These are phyloP conservation scores for Sialis fuliginosa DNA, from an alignment of 2,888 invertebrate species.

Conservation along the genomic window DNA sequence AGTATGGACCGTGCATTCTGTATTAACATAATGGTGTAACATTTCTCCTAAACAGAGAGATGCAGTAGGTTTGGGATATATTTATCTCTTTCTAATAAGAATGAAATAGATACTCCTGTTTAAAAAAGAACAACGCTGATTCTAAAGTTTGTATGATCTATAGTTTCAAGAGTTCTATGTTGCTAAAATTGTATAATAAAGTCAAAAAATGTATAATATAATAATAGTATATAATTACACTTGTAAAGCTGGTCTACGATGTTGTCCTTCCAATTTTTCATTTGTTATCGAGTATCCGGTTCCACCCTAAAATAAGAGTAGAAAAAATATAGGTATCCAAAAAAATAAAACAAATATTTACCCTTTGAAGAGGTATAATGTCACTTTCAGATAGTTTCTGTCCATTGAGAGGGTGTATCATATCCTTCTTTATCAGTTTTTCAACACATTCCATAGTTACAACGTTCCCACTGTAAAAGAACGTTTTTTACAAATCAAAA, in stretches of 20 bases:
- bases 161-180: too few relatives aligned
- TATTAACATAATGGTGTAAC: too few relatives aligned
- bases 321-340: background rate
- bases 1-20: too few relatives aligned
- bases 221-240: constrained; percentile 30
- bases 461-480: constrained; percentile 69
- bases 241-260: constrained; percentile 67
- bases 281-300: constrained; percentile 88
- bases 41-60: too few relatives aligned
- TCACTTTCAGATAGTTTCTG: constrained; percentile 75
- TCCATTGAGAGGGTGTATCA: constrained; percentile 85
- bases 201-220: too few relatives aligned
- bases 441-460: constrained; percentile 94
- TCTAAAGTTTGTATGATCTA: too few relatives aligned
- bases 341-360: constrained; percentile 19
- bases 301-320: constrained; percentile 48
- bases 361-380: constrained; percentile 79
- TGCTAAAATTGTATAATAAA: too few relatives aligned
- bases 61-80: too few relatives aligned
- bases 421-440: constrained; percentile 89
- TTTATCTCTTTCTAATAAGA: too few relatives aligned
- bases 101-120: too few relatives aligned
- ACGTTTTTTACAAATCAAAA: constrained; percentile 3
- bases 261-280: constrained; percentile 62
- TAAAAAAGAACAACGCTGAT: too few relatives aligned